These are phyloP conservation scores for Heterotis niloticus DNA, from an alignment of 2,113 vertebrate genomes.

Conservation along the genomic window DNA sequence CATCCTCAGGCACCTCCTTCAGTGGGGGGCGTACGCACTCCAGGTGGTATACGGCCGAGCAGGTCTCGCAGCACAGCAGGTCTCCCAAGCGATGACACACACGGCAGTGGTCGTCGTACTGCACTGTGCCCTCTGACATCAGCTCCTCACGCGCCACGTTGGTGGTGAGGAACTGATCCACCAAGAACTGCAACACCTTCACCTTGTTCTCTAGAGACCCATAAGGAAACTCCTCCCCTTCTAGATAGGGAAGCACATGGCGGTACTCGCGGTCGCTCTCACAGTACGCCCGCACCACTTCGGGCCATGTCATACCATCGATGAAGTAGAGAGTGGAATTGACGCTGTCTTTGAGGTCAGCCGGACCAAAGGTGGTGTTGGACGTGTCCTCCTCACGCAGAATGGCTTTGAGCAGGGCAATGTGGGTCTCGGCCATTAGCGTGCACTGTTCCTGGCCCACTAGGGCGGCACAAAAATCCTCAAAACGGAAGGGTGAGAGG, in stretches of 20 bases:
- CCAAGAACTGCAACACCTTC: conserved; percentile 92
- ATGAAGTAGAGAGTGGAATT: conserved; percentile 97
- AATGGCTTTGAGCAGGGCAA: conserved; percentile 88
- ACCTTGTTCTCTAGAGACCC: conserved; percentile 88
- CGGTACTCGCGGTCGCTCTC: conserved; percentile 93
- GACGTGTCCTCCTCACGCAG: conserved; percentile 94
- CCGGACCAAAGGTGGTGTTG: conserved; percentile 95
- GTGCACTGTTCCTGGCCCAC: conserved; percentile 95
- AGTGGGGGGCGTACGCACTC: conserved; percentile 95
- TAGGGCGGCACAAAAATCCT: conserved; percentile 94
- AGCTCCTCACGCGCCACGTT: conserved; percentile 95
- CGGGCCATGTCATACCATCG: conserved; percentile 97
- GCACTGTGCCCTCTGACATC: conserved; percentile 93
- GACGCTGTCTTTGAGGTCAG: conserved; percentile 95
- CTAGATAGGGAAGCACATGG: conserved; percentile 83
- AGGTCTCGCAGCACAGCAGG: conserved; percentile 96
- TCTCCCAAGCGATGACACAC: conserved; percentile 96
- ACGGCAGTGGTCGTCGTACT: conserved; percentile 94
- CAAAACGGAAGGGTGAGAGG: conserved; percentile 92
- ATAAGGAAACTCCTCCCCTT: conserved; percentile 88
- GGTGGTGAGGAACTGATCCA: conserved; percentile 96
- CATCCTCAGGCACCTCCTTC: conserved; percentile 89
- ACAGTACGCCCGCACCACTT: conserved; percentile 92
- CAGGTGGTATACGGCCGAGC: conserved; percentile 92
- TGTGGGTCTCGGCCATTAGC: conserved; percentile 91